A percentile compares a stretch with the other conserved stretches of the same genome.
Evolutionary conservation across 2,888 invertebrate genomes (phyloP).

Genomic region (Bellardia pandia): DNA sequence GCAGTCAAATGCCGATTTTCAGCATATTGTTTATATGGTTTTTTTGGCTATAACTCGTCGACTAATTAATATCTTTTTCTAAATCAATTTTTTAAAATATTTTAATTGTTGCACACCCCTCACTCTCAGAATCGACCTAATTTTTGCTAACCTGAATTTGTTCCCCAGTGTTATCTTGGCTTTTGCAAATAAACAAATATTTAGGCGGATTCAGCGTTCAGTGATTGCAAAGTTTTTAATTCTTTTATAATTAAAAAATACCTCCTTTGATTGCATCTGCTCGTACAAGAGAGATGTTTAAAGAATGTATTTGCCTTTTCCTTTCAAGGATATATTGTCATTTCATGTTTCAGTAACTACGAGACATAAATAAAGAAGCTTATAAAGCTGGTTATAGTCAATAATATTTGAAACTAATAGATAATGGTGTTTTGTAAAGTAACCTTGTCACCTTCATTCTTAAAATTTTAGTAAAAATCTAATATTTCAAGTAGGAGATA

Average conservation of each 20-base stretch:
- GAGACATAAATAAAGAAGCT: background rate
- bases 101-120: no score
- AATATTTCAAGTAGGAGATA: no score
- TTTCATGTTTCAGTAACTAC: background rate
- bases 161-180: background rate
- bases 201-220: slow-evolving; percentile 5
- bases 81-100: no score
- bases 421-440: no score
- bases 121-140: no score
- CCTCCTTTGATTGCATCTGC: background rate
- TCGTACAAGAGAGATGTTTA: background rate
- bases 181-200: background rate
- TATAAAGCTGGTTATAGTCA: background rate
- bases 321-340: background rate
- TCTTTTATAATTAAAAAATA: slow-evolving; percentile 54
- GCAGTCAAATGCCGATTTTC: no score
- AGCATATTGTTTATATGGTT: no score
- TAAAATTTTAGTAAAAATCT: no score
- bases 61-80: no score
- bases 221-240: slow-evolving; percentile 53
- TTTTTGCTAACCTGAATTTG: no score
- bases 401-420: background rate
- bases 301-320: background rate
- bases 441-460: no score
- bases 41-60: no score